Percentiles rank a stretch among this genome's conserved stretches.
phyloP scores from a whole-genome alignment of 2,113 vertebrate species.

The Varanus komodoensis region DNA sequence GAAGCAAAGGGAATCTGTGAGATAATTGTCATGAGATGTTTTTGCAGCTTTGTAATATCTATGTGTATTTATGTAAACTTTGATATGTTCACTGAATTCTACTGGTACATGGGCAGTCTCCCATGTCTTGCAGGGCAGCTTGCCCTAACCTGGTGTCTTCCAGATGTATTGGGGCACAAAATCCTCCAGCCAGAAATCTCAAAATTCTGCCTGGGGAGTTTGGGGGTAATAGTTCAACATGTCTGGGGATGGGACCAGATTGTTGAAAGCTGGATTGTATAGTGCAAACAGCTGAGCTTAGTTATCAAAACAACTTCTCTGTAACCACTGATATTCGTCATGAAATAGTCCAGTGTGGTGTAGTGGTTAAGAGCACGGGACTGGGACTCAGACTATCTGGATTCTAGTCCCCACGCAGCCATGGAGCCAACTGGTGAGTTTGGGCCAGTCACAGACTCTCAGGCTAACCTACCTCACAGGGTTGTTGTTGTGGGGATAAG shows the following conservation, averaged over 20 bases:
- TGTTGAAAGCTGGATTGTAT: too few species aligned
- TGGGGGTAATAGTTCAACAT: too few species aligned
- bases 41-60: background rate
- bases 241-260: too few species aligned
- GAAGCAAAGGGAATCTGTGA: background rate
- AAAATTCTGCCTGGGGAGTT: too few species aligned
- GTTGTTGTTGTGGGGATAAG: too few species aligned
- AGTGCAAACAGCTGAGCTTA: background rate
- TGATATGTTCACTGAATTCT: background rate
- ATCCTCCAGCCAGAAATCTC: too few species aligned
- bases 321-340: background rate
- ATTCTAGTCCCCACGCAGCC: too few species aligned
- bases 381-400: too few species aligned
- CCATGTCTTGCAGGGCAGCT: background rate
- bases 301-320: background rate
- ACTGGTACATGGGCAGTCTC: background rate
- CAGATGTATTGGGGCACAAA: too few species aligned
- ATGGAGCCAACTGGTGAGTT: background rate
- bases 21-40: background rate
- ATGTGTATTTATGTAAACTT: background rate
- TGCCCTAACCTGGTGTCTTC: too few species aligned
- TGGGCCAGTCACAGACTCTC: too few species aligned
- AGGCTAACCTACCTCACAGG: too few species aligned
- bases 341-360: background rate
- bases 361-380: background rate